phyloP scores from a whole-genome alignment of 2,888 invertebrate genomes.

The Ichneumoninae sp. region DNA sequence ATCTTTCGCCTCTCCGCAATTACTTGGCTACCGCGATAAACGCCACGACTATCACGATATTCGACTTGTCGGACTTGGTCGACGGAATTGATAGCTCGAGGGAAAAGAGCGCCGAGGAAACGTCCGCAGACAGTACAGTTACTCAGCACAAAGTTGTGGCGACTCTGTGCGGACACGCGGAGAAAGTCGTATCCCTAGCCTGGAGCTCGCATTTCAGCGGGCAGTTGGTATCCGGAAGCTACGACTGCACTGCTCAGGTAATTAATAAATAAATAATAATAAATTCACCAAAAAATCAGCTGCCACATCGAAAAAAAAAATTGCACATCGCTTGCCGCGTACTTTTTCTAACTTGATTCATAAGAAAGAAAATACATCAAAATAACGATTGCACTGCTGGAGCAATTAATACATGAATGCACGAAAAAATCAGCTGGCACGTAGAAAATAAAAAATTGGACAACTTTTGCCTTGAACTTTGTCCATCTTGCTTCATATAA shows the following conservation, averaged over 20 bases:
- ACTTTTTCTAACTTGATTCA: background rate
- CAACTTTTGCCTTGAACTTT: too few relatives aligned
- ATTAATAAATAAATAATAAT: constrained; percentile 51
- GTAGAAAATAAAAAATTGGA: background rate
- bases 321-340: background rate
- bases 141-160: constrained; percentile 78
- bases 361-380: too few relatives aligned
- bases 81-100: constrained; percentile 26
- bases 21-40: constrained; percentile 88
- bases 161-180: constrained; percentile 85
- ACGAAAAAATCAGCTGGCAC: too few relatives aligned
- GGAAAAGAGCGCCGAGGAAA: constrained; percentile 72
- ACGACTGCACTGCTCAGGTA: constrained; percentile 90
- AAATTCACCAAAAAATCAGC: background rate
- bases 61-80: constrained; percentile 81
- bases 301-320: background rate
- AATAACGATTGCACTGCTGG: too few relatives aligned
- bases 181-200: constrained; percentile 86
- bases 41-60: constrained; percentile 85
- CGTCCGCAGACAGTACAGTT: constrained; percentile 35
- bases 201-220: constrained; percentile 90
- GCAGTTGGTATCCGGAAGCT: constrained; percentile 88
- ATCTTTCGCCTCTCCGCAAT: constrained; percentile 86
- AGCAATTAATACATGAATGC: too few relatives aligned
- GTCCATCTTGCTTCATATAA: too few relatives aligned